Evolutionary conservation across 2,113 vertebrate genomes (phyloP), one percentile per base, ranked within the genome.

Genomic region (Pitta sordida): DNA sequence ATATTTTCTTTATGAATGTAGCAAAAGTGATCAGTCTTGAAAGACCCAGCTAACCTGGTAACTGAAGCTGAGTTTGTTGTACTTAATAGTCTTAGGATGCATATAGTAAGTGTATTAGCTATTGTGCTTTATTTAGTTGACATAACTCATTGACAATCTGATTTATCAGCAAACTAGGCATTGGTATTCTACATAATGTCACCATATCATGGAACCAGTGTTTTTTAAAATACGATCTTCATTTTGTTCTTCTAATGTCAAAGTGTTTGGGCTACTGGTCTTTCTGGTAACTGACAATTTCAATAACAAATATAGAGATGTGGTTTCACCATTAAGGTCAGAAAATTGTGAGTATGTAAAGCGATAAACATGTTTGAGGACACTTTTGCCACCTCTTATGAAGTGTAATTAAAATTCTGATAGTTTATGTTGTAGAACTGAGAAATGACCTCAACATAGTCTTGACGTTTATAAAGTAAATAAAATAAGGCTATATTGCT

Each of bases 331-430:
- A 9, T 11, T 86, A 62, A 81, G 23, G 10, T 87, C 22, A 36
- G 37, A 79, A 92, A 62, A 68, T 49, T 62, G 10, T 23, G 71
- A 49, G 22, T 92, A 69, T 64, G 58, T 55, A 49, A 51, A 86
- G 29, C 71, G 29, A 68, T 34, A 95, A 90, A 70, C 23, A 27
- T 74, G 15, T 70, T 63, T 71, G 43, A 48, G 41, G 83, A 81
- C 71, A 29, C 39, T 89, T 73, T 91, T n/a, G 55, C 63, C 9
- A 48, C 18, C 41, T 95, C 18, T 81, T 85, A 49, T 26, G n/a
- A 90, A 79, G 84, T 51, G 49, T 60, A 84, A 79, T 89, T 82
- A 86, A 89, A 88, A 88, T 94, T 94, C 29, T 52, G 27, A 46
- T 56, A 34, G 46, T 82, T 83, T 48, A 30, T 85, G 21, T 49